These are phyloP conservation scores for Coracopsis vasa DNA, from an alignment of 2,113 vertebrate species.

Conservation along the genomic window DNA sequence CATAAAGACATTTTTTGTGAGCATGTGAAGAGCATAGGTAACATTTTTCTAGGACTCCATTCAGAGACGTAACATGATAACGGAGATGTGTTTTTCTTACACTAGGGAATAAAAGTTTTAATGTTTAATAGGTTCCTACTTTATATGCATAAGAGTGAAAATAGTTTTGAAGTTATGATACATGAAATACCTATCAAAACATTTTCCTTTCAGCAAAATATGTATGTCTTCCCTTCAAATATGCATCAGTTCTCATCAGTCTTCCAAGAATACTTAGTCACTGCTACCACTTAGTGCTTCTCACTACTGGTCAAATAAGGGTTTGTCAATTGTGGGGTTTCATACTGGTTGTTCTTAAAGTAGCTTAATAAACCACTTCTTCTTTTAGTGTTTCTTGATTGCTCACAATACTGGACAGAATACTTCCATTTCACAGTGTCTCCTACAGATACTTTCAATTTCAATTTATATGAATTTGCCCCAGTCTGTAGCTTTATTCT, in stretches of 20 bases:
- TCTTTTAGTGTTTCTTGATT: neutral
- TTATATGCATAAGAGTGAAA: neutral
- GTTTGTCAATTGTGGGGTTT: neutral
- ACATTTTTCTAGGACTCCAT: neutral
- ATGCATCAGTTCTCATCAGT: neutral
- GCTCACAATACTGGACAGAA: neutral
- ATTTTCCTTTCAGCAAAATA: neutral
- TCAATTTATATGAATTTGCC: neutral
- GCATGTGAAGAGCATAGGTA: neutral
- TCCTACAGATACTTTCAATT: neutral
- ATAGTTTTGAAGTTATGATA: neutral
- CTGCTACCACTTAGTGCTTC: neutral
- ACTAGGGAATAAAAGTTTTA: neutral
- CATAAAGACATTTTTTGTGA: neutral
- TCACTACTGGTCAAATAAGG: neutral
- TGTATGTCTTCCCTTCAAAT: neutral
- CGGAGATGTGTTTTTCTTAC: neutral
- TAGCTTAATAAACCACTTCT: neutral
- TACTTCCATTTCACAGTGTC: neutral
- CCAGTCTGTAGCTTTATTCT: neutral
- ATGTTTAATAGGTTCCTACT: neutral
- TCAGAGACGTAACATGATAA: neutral
- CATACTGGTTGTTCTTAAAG: neutral
- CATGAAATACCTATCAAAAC: neutral
- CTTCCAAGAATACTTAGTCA: neutral